Base-by-base conservation (phyloP, 2,113 vertebrate species). In the Osmerus eperlanus region DNA sequence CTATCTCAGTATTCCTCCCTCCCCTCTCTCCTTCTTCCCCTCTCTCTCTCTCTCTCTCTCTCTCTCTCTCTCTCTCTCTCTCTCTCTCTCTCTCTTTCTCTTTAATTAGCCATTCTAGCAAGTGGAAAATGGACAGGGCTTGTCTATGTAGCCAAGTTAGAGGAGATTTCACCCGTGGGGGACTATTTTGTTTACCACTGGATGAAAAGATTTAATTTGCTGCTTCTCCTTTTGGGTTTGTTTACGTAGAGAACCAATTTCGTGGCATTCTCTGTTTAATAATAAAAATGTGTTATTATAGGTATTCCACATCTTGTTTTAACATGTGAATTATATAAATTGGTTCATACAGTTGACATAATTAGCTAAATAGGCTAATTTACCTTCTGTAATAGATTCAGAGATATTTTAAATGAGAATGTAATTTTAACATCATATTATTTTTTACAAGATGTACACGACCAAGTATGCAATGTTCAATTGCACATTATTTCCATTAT, bases 51-150 rank as follows among this genome's bases (percentile, higher is more conserved):
- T 76, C 75, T 87, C 81, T 83, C 80, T 16, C 60, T 60, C 56
- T 58, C 52, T 61, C 28, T 73, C 83, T 84, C 41, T 32, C 19
- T 23, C 74, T 67, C 55, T 65, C 61, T 65, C 61, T n/a, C 66
- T 54, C 28, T 51, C 60, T 47, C 23, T 59, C 47, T 61, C 73
- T 56, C 52, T 55, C 28, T 69, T 77, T 77, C 41, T 74, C 72
- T 71, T 28, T 91, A 92, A 92, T 92, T 91, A 92, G 86, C 74
- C 84, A 79, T 84, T 88, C 80, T 80, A 82, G 84, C 75, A 28
- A 84, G 69, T 76, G 67, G 76, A 73, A 80, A 83, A 85, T 87
- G 88, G 89, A 90, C 91, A 87, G 82, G 75, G 82, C 73, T 78
- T 70, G 80, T 79, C 86, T 82, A 86, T 82, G 77, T 76, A 85